Percentiles rank a stretch among this genome's conserved stretches.
Evolutionary conservation across 2,797 vertebrate genomes (phyloP).

Genomic region (Sebastes vulpes): DNA sequence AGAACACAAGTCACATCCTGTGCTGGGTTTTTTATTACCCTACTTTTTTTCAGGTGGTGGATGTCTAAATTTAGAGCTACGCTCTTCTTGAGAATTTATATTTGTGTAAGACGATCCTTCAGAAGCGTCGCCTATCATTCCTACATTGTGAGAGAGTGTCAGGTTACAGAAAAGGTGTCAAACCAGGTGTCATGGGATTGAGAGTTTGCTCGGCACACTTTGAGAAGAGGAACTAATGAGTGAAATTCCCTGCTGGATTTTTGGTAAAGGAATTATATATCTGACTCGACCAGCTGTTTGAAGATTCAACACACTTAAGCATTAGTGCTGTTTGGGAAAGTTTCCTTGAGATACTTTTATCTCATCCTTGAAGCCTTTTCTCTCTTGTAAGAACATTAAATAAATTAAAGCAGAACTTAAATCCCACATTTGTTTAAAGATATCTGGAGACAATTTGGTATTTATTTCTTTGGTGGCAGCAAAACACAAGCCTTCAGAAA

Average conservation of each 20-base stretch:
- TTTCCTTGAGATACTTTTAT: neutral
- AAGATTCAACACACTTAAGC: neutral
- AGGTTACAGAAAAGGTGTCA: conserved; percentile 3
- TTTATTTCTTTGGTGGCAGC: neutral
- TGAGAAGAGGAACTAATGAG: neutral
- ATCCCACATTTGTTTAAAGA: neutral
- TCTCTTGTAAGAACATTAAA: neutral
- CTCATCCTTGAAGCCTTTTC: neutral
- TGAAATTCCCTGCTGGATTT: neutral
- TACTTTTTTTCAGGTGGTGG: neutral
- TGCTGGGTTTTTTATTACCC: neutral
- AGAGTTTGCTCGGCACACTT: neutral
- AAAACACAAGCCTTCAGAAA: neutral
- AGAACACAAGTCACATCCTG: neutral
- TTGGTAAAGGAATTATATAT: neutral
- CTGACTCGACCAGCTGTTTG: no score
- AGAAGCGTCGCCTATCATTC: neutral
- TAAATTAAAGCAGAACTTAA: neutral
- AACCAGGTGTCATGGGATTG: neutral
- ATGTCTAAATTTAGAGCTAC: conserved; percentile 6
- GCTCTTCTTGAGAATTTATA: neutral
- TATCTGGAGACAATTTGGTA: neutral
- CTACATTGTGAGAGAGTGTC: neutral
- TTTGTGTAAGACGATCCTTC: neutral
- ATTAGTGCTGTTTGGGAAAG: neutral